Conservation (phyloP, 2,797 vertebrate genomes). For the Manis javanica region DNA sequence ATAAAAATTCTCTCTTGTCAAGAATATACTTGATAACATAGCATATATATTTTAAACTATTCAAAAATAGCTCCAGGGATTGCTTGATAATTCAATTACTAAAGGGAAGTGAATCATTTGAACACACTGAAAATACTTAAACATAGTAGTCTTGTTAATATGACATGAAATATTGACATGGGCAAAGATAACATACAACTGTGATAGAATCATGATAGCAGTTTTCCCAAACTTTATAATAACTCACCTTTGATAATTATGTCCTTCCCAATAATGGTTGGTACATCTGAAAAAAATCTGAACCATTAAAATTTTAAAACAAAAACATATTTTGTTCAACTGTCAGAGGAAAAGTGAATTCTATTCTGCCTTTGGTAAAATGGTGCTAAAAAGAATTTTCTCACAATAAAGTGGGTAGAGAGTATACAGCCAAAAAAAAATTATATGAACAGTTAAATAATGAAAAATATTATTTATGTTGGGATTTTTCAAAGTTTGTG, state of each 20-base stretch:
- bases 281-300: not conserved
- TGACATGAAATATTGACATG: not conserved
- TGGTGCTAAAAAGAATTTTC: not conserved
- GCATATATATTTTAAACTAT: not conserved
- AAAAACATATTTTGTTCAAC: not conserved
- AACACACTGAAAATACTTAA: not conserved
- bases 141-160: not conserved
- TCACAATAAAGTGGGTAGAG: not conserved
- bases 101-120: not conserved
- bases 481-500: not conserved
- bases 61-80: not conserved
- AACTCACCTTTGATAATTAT: not conserved
- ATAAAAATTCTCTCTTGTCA: not conserved
- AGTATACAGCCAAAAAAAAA: not conserved
- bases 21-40: not conserved
- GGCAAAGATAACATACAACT: not conserved
- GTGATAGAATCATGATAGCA: not conserved
- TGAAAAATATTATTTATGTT: not conserved
- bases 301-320: not conserved
- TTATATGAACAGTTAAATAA: not conserved
- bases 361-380: not conserved
- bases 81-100: not conserved
- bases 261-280: not conserved
- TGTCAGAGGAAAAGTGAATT: not conserved
- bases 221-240: not conserved